phyloP scores from a whole-genome alignment of 2,888 invertebrate genomes.

The Cryptosula pallasiana region DNA sequence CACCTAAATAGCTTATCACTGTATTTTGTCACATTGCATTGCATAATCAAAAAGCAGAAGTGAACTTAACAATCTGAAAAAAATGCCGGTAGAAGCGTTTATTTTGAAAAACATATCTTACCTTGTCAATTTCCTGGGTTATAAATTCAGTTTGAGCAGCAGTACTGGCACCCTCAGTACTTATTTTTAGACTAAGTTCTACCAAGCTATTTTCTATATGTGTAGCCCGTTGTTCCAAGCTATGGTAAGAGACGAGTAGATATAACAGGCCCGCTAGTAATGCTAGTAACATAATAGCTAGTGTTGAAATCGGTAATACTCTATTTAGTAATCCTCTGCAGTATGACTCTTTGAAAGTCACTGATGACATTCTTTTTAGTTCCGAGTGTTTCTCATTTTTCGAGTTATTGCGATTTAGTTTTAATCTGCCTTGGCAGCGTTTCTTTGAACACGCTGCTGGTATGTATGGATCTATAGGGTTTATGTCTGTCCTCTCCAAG shows the following conservation, averaged over 20 bases:
- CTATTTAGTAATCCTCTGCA: background rate
- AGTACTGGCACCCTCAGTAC: too few relatives aligned
- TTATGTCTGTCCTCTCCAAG: background rate
- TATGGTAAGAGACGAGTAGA: background rate
- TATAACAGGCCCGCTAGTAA: background rate
- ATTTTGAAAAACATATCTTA: background rate
- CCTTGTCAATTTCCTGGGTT: constrained; percentile 5
- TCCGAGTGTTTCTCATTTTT: background rate
- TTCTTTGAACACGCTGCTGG: background rate
- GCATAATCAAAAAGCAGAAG: too few relatives aligned
- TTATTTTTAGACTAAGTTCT: background rate
- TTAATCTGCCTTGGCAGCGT: background rate
- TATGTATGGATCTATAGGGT: background rate
- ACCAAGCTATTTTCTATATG: background rate
- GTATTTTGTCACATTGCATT: too few relatives aligned
- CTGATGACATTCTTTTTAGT: background rate
- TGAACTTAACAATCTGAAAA: too few relatives aligned
- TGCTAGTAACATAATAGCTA: background rate
- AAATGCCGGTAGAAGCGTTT: too few relatives aligned
- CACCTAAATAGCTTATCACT: too few relatives aligned
- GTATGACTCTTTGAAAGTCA: background rate
- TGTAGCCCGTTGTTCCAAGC: background rate
- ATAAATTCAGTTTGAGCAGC: background rate
- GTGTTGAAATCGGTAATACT: background rate
- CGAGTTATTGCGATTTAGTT: background rate